Conservation (phyloP, 2,797 vertebrate species). For the Tarsius wallacei region DNA sequence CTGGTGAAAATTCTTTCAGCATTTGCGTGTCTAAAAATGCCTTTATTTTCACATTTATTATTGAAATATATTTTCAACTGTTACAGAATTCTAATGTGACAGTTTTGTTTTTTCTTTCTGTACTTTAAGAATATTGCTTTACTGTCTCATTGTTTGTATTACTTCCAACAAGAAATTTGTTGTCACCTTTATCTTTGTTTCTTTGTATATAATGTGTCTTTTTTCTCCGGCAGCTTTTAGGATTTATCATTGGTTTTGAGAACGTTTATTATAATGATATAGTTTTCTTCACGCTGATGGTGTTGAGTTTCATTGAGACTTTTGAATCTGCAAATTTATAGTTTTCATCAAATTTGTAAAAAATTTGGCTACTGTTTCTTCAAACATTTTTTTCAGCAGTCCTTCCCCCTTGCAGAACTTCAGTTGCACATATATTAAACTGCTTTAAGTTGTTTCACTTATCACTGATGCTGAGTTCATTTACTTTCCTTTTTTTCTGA, state of each 20-base stretch:
- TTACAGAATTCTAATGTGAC: background rate
- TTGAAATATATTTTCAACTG: conserved; percentile 52
- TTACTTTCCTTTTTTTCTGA: background rate
- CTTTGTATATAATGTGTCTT: background rate
- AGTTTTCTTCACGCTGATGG: conserved; percentile 5
- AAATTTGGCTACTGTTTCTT: background rate
- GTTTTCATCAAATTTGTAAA: conserved; percentile 15
- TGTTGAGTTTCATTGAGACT: background rate
- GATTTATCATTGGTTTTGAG: conserved; percentile 18
- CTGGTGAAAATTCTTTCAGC: conserved; percentile 24
- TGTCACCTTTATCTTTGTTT: conserved; percentile 34
- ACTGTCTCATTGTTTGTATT: background rate
- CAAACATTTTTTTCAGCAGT: background rate
- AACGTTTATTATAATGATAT: conserved; percentile 1
- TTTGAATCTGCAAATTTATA: background rate
- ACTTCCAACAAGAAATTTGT: conserved; percentile 37
- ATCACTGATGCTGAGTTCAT: conserved; percentile 10
- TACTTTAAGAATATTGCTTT: conserved; percentile 40
- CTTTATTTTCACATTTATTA: background rate
- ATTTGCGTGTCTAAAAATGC: background rate
- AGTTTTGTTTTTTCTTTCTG: conserved; percentile 19
- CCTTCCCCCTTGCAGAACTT: background rate
- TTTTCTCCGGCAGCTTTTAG: background rate
- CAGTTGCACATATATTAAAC: conserved; percentile 1
- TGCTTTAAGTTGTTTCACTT: background rate